Conservation (phyloP, 2,888 invertebrate species). For the Limulus polyphemus region DNA sequence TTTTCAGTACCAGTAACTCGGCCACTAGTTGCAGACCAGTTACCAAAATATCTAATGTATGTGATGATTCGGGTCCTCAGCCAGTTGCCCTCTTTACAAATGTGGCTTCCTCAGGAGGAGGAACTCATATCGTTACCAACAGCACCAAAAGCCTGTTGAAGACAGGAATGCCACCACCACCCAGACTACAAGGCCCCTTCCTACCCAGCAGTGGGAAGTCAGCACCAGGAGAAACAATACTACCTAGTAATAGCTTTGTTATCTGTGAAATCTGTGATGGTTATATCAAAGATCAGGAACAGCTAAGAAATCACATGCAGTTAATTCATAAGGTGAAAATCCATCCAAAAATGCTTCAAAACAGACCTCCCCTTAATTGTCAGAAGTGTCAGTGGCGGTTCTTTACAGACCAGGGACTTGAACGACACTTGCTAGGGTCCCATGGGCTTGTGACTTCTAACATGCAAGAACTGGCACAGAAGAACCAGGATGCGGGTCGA, state of each 20-base stretch:
- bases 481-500: conserved; percentile 82
- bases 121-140: conserved; percentile 4
- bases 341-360: conserved; percentile 90
- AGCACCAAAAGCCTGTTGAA: conserved; percentile 1
- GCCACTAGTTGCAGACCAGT: too few species aligned
- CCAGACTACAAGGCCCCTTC: conserved; percentile 14
- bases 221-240: background rate
- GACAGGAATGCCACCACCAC: conserved; percentile 4
- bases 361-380: conserved; percentile 84
- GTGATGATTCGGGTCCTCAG: conserved; percentile 10
- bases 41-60: too few species aligned
- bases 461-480: conserved; percentile 90
- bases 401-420: conserved; percentile 92
- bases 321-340: conserved; percentile 96
- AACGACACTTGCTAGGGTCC: conserved; percentile 83
- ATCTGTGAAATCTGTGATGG: conserved; percentile 96
- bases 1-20: background rate
- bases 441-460: conserved; percentile 90
- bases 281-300: conserved; percentile 87
- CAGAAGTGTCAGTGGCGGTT: conserved; percentile 93
- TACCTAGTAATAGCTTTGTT: conserved; percentile 59
- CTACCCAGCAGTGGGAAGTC: background rate
- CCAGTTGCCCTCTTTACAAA: conserved; percentile 46
- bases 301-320: conserved; percentile 88
- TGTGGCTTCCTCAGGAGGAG: conserved; percentile 37